Evolutionary conservation across 2,888 invertebrate species (phyloP).

Genomic region (Cataglyphis albicans): DNA sequence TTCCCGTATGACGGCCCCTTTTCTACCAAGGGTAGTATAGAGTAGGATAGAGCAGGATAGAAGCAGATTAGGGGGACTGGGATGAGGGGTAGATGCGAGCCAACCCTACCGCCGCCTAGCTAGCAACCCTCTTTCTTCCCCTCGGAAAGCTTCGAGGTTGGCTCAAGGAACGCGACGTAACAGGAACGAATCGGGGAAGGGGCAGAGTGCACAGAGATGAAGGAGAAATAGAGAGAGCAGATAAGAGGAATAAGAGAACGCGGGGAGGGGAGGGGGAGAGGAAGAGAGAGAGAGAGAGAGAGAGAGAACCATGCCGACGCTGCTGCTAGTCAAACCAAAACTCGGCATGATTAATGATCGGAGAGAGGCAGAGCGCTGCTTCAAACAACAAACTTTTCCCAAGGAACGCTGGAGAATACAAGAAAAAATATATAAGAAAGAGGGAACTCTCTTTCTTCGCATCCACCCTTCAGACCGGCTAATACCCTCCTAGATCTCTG

Average conservation of each 20-base stretch:
- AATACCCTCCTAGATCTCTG: constrained; percentile 85
- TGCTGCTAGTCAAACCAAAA: constrained; percentile 86
- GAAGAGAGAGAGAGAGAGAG: constrained; percentile 71
- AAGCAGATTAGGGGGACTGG: constrained; percentile 67
- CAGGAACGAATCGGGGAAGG: constrained; percentile 67
- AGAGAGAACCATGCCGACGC: constrained; percentile 78
- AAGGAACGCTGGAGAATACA: constrained; percentile 86
- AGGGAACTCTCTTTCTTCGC: constrained; percentile 86
- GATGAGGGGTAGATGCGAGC: constrained; percentile 65
- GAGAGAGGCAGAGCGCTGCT: constrained; percentile 86
- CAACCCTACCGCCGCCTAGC: constrained; percentile 63
- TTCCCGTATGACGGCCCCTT: constrained; percentile 69
- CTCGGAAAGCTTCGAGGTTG: constrained; percentile 68
- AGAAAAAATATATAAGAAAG: constrained; percentile 85
- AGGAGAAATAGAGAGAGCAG: constrained; percentile 69
- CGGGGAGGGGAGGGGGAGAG: constrained; percentile 51
- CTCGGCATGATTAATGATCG: constrained; percentile 88
- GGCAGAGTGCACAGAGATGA: constrained; percentile 63
- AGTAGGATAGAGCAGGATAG: constrained; percentile 50
- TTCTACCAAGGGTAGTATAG: constrained; percentile 57
- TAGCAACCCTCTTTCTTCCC: constrained; percentile 72
- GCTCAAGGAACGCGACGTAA: constrained; percentile 73
- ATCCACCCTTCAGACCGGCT: constrained; percentile 85
- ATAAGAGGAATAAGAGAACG: constrained; percentile 79
- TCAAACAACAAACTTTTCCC: constrained; percentile 90